Base-by-base conservation (phyloP, 1,140 invertebrate genomes). In the Cherax destructor region DNA sequence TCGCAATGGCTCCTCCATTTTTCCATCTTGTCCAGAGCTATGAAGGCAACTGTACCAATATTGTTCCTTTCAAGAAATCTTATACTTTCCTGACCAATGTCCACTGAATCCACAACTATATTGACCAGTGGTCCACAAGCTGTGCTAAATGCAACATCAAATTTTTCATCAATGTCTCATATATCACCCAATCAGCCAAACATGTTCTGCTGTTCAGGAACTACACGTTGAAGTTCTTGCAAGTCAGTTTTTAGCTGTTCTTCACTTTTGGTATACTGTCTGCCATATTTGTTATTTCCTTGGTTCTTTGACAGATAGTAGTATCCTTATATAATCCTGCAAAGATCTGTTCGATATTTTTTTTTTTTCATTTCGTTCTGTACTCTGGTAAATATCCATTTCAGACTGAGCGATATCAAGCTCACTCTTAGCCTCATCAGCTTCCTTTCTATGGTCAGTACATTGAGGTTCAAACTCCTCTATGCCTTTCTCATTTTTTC, bases 61-160 rank as follows among this genome's bases (percentile, higher is more conserved):
- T 98, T 96, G 93, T 97, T 95, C 61, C 95, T 94, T 93, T 98
- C 98, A 0, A 99, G 94, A 93, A 96, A 97, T 69, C 97, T 96
- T 30, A 99, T 97, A 94, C 98, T 99, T 52, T 95, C 95, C 94
- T 98, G 96, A 0, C 97, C 99, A 0, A 97, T 98, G 7, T 97
- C 95, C 0, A 98, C 97, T 0, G 96, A 97, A 93, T 99, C 99
- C 0, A 98, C 97, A 1, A 99, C 97, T 92, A 99, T 98, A 93
- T 99, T 97, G 94, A 99, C 98, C 0, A 99, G 94, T 0, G 96
- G 95, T 0, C 97, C 97, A 94, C 98, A 99, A 18, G 98, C 98
- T 0, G 98, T 99, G 0, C 98, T 99, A 93, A 99, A 96, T 1
- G 99, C 99, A 0, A 99, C 96, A 94, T 99, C 99, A 94, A 98